Evolutionary conservation across 2,797 vertebrate genomes (phyloP), one percentile per base, ranked within the genome.

Genomic region (Ispidina lecontei): DNA sequence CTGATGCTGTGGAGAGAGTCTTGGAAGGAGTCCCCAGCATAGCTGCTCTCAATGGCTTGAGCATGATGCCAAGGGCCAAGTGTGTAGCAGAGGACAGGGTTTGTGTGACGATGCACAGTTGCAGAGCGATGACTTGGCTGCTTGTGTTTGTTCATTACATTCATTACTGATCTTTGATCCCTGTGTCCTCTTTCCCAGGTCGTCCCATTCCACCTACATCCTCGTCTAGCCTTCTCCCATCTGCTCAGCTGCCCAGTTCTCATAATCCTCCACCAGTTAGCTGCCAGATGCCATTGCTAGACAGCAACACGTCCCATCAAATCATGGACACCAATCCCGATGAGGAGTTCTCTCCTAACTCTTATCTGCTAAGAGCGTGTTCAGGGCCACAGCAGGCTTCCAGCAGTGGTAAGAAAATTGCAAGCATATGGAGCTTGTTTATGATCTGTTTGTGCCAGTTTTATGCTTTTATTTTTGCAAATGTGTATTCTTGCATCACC

Each of bases 261-360:
- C 98, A 98, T 97, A 99, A 98, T 97, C 98, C 99, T 95, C 97
- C 98, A 97, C 98, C 98, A 21, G 99, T 99, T 92, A 98, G 98
- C 96, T 99, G 99, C 97, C 99, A 99, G 98, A 99, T 99, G 98
- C 99, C 99, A 97, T 98, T 99, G 98, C 98, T 99, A 98, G 99
- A 99, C 98, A 99, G 98, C 98, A 99, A 99, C 96, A 98, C 99
- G 97, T 98, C 98, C 97, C 99, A 99, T 98, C 98, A 99, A 95
- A 99, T 99, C 98, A 98, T 99, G 98, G 99, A 99, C 97, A 98
- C 98, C 97, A 99, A 99, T 90, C 98, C 98, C 2, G 99, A 99
- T 60, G 99, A 99, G 97, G 98, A 98, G 93, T 98, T 98, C 97
- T 98, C 98, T 93, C 98, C 98, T 69, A 98, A 98, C 92, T 98